Percentiles rank a stretch among this genome's conserved stretches.
phyloP scores from a whole-genome alignment of 2,888 invertebrate species.

The Drosophila incognita region DNA sequence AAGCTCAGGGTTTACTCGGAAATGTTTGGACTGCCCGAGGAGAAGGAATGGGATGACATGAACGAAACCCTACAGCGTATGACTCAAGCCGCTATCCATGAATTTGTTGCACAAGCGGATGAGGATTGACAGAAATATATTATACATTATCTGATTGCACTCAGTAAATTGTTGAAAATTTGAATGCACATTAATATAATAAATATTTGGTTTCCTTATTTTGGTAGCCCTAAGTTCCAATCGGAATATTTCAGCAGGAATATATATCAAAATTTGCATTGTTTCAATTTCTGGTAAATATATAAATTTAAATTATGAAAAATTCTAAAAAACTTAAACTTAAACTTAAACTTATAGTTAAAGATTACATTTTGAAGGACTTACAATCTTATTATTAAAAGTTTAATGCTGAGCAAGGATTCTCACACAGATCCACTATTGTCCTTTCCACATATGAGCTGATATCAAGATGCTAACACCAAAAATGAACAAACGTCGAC shows the following conservation, averaged over 20 bases:
- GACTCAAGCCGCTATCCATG: slow-evolving; percentile 91
- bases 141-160: not conserved
- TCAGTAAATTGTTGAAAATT: not conserved
- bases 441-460: slow-evolving; percentile 7
- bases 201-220: not conserved
- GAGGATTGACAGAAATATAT: slow-evolving; percentile 49
- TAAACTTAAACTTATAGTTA: not conserved
- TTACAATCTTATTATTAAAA: not conserved
- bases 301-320: not conserved
- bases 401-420: slow-evolving; percentile 4
- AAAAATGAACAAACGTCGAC: slow-evolving; percentile 49
- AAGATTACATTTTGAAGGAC: not conserved
- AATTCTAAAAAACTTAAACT: not conserved
- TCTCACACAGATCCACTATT: slow-evolving; percentile 8
- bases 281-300: not conserved
- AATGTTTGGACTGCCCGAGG: slow-evolving; percentile 89
- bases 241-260: not conserved
- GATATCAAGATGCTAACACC: slow-evolving; percentile 30
- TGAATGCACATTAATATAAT: not conserved
- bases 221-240: not conserved
- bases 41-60: slow-evolving; percentile 88
- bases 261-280: not conserved
- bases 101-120: slow-evolving; percentile 91
- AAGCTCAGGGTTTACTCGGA: slow-evolving; percentile 99
- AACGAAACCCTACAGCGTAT: slow-evolving; percentile 89